Base-by-base conservation (phyloP, 2,888 invertebrate species). In the Falcaria lacertinaria region DNA sequence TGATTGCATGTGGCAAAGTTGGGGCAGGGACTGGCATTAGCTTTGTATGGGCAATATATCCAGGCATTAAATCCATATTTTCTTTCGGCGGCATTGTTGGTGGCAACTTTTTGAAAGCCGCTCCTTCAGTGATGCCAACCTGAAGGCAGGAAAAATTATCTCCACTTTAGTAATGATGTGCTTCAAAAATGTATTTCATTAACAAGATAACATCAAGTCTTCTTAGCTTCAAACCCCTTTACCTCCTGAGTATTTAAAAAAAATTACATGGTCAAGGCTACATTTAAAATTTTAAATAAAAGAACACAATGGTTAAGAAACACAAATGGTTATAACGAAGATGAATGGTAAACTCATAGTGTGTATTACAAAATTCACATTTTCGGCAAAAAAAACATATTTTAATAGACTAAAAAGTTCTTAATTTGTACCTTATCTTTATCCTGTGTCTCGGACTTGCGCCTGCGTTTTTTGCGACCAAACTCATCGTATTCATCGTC, bases 401-500 rank as follows among this genome's bases (percentile, higher is more conserved):
- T n/a, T n/a, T n/a, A n/a, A n/a, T n/a, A n/a, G n/a, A n/a, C n/a
- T n/a, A 28, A 28, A 7, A 28, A 11, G 28, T 28, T 11, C 3
- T n/a, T 2, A 14, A 37, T 22, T 1, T 6, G 13, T 33, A 37
- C 49, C 72, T 51, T 64, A 78, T 76, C 68, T 68, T 1, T 71
- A 25, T 77, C 74, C 36, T 67, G 57, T 4, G 64, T 41, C 19
- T 77, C 80, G 17, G 66, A 44, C 47, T 69, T 77, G 57, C 73
- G 92, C 69, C 88, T 74, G 54, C 93, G 92, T 72, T 93, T 94
- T 60, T 89, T 91, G 38, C 94, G 89, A 0, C 94, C 94, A 75
- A 96, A 96, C 78, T 99, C 99, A 84, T 99, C 99, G 80, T 96
- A 99, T 83, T 99, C 99, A 73, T 97, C 97, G 70, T 98, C 97